Evolutionary conservation across 2,113 vertebrate species (phyloP), one percentile per base, ranked within the genome.

Genomic region (Lophochroa leadbeateri): DNA sequence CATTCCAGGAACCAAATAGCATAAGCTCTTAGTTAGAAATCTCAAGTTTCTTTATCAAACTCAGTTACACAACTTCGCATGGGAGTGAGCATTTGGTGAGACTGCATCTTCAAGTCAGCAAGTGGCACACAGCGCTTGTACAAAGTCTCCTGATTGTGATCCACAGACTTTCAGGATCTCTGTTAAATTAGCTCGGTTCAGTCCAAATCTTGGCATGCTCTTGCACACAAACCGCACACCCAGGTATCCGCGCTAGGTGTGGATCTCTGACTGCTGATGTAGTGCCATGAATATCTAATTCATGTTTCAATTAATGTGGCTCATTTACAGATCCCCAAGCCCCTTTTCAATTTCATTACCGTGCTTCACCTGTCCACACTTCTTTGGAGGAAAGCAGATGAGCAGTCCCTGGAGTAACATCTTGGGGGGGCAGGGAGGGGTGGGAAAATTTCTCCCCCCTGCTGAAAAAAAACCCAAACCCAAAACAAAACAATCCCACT

Each of bases 71-170:
- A 57, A 24, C 29, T 88, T 88, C 47, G 9, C 11, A 68, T 1
- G 3, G 16, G 13, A 65, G 5, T 27, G 16, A 83, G 14, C 20
- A 83, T 61, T 80, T 11, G 6, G 13, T 58, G 44, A 53, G 86
- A 86, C 39, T 2, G 4, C 57, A 86, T 11, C 14, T 80, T 76
- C 58, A 65, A 57, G 69, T 46, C 55, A 49, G n/a, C 28, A 81
- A 88, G 58, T 3, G 35, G 58, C 43, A 39, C 9, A 1, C 7
- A 1, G 0, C 2, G 0, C n/a, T 58, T 37, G 9, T 25, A 64
- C 20, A 88, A 39, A 64, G 58, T 78, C 55, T 65, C 50, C 28
- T 63, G 33, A 18, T 28, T 55, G 6, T 10, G 44, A 46, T 16
- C 43, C 31, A 39, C 2, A 4, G 10, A 8, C 23, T 43, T 63